phyloP scores from a whole-genome alignment of 2,888 invertebrate genomes.

The Acronicta psi region DNA sequence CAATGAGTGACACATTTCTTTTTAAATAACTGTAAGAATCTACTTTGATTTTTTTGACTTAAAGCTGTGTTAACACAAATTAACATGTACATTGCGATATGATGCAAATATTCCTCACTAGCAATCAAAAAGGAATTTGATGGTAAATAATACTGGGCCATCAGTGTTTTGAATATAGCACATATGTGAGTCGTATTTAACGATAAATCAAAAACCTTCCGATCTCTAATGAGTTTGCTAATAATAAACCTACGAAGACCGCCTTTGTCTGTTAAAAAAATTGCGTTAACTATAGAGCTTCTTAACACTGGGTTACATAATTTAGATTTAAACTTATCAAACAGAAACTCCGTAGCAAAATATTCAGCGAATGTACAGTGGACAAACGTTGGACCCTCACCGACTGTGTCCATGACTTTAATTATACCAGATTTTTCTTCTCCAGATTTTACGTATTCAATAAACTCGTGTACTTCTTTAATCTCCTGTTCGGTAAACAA shows the following conservation, averaged over 20 bases:
- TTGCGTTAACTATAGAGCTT: slow-evolving; percentile 16
- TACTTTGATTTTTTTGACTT: not conserved
- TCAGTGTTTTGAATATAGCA: not conserved
- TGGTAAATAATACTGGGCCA: slow-evolving; percentile 1
- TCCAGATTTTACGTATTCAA: slow-evolving; percentile 6
- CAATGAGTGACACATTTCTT: not conserved
- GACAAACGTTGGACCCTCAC: slow-evolving; percentile 31
- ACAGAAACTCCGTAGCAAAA: slow-evolving; percentile 43
- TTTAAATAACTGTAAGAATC: not conserved
- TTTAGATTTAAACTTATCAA: slow-evolving; percentile 18
- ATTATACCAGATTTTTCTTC: slow-evolving; percentile 45
- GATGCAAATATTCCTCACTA: slow-evolving; percentile 1
- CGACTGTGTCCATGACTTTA: slow-evolving; percentile 10
- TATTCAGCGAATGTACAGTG: slow-evolving; percentile 50
- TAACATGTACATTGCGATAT: slow-evolving; percentile 1
- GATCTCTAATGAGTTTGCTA: slow-evolving; percentile 20
- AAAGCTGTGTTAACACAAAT: not conserved
- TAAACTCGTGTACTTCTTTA: slow-evolving; percentile 11
- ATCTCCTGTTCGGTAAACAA: slow-evolving; percentile 25
- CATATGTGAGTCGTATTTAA: not conserved
- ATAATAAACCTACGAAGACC: slow-evolving; percentile 25
- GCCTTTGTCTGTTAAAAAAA: slow-evolving; percentile 6
- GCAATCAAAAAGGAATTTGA: not conserved
- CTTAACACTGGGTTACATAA: slow-evolving; percentile 9
- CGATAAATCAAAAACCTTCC: not conserved